phyloP scores from a whole-genome alignment of 2,797 vertebrate species.

The Gadopsis marmoratus region DNA sequence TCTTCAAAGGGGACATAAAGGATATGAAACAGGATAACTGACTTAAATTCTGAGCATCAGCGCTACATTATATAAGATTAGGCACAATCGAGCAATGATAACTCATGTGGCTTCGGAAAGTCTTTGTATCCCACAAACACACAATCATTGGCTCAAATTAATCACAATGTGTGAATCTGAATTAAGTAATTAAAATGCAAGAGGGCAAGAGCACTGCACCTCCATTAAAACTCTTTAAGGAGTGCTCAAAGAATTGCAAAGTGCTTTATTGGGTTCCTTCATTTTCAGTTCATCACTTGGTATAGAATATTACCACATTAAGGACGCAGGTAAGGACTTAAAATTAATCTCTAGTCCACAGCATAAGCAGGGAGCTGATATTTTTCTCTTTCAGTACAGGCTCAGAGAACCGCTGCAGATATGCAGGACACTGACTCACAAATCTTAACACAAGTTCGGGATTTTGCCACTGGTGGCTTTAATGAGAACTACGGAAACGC shows the following conservation, averaged over 20 bases:
- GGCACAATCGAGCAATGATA: neutral
- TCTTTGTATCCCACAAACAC: neutral
- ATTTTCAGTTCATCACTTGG: conserved; percentile 20
- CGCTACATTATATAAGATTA: neutral
- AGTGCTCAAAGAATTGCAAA: conserved; percentile 25
- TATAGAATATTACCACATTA: conserved; percentile 18
- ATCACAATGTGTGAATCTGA: conserved; percentile 20
- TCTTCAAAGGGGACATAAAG: neutral
- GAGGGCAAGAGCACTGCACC: conserved; percentile 6
- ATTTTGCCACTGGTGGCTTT: conserved; percentile 25
- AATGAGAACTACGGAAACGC: conserved; percentile 4
- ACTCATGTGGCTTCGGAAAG: neutral
- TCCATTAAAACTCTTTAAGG: conserved; percentile 10
- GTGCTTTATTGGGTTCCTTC: neutral
- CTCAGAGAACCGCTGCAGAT: conserved; percentile 32
- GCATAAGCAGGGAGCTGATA: conserved; percentile 5
- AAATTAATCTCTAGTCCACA: conserved; percentile 10
- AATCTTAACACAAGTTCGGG: conserved; percentile 26
- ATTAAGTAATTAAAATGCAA: conserved; percentile 38
- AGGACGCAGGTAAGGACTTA: neutral
- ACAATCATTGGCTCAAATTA: neutral
- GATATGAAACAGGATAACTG: neutral
- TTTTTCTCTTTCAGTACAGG: conserved; percentile 7
- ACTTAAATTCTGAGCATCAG: neutral
- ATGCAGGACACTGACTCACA: conserved; percentile 9